Evolutionary conservation across 2,888 invertebrate genomes (phyloP).

Genomic region (Cyclophora punctaria): DNA sequence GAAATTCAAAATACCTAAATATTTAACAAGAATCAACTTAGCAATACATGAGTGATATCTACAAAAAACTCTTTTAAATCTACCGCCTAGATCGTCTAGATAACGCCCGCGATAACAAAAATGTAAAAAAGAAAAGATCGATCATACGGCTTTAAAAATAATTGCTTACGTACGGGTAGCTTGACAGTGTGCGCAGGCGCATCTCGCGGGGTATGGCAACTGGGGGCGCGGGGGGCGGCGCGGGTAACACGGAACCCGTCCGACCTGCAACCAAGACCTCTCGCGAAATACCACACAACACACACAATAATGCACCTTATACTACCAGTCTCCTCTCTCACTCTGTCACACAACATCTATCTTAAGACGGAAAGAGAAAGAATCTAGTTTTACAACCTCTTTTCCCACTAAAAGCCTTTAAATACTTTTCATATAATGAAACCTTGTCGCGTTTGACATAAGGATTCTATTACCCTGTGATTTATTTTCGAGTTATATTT

Average conservation of each 20-base stretch:
- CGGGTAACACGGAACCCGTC: constrained; percentile 72
- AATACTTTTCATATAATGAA: constrained; percentile 35
- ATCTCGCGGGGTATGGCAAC: constrained; percentile 25
- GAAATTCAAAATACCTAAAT: not conserved
- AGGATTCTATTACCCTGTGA: constrained; percentile 48
- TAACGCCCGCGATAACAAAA: constrained; percentile 3
- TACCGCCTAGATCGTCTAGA: not conserved
- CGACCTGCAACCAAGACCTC: constrained; percentile 56
- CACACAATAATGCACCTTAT: constrained; percentile 24
- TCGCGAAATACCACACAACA: constrained; percentile 54
- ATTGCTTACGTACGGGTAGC: constrained; percentile 36
- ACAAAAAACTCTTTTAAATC: not conserved
- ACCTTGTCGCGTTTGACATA: constrained; percentile 49
- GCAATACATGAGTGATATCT: no score
- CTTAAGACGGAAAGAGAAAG: constrained; percentile 22
- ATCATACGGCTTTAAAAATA: constrained; percentile 29
- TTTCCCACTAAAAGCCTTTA: constrained; percentile 42
- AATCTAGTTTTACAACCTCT: constrained; percentile 47
- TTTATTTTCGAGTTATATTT: constrained; percentile 10
- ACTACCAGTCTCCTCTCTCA: not conserved
- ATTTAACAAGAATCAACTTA: not conserved
- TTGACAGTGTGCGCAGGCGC: constrained; percentile 34
- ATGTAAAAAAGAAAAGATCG: constrained; percentile 5
- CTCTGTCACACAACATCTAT: no score
- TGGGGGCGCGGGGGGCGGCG: constrained; percentile 26